A percentile compares a stretch with the other conserved stretches of the same genome.
These are phyloP conservation scores for Aphis gossypii DNA, from an alignment of 1,140 invertebrate species.

Conservation along the genomic window DNA sequence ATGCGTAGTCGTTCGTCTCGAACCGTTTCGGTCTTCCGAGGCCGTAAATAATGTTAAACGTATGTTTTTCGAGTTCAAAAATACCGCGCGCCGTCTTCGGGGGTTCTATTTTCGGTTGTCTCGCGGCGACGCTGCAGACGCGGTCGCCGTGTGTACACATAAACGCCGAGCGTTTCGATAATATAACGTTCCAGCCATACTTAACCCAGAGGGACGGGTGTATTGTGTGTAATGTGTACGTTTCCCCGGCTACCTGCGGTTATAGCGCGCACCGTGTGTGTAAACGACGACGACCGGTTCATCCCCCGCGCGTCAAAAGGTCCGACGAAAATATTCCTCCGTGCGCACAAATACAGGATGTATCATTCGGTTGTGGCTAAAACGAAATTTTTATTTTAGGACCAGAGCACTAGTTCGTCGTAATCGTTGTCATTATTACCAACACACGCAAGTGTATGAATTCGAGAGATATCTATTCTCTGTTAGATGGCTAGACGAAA, in stretches of 20 bases:
- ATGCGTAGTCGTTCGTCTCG: not conserved
- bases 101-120: conserved; percentile 25
- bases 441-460: too few relatives aligned
- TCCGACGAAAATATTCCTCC: not conserved
- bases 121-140: not conserved
- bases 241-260: not conserved
- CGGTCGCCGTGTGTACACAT: not conserved
- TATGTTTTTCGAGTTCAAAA: not conserved
- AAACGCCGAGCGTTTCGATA: not conserved
- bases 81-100: not conserved
- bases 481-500: too few relatives aligned
- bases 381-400: not conserved
- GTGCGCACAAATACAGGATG: too few relatives aligned
- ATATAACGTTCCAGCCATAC: not conserved
- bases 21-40: not conserved
- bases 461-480: too few relatives aligned
- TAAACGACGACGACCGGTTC: not conserved
- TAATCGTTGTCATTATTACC: not conserved
- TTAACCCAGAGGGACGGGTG: not conserved
- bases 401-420: too few relatives aligned
- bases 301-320: not conserved
- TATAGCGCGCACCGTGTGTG: not conserved
- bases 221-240: not conserved
- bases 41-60: conserved; percentile 5
- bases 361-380: not conserved